Conservation (phyloP, 2,888 invertebrate genomes). For the Dryococelus australis region DNA sequence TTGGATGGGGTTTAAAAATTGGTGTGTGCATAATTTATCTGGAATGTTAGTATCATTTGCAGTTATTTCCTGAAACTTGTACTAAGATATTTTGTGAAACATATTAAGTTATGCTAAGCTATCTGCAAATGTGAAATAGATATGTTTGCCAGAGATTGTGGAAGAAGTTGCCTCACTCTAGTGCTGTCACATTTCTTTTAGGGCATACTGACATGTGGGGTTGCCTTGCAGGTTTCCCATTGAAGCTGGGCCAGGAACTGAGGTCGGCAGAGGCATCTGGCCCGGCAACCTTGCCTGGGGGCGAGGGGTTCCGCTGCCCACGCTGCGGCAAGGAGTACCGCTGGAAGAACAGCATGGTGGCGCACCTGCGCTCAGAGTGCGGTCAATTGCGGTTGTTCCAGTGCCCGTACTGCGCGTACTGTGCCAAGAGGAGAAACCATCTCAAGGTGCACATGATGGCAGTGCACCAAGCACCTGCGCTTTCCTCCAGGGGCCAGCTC, state of each 20-base stretch:
- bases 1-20: too few species aligned
- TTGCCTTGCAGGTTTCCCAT: background rate
- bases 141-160: too few species aligned
- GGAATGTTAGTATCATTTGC: too few species aligned
- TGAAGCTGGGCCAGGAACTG: background rate
- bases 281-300: background rate
- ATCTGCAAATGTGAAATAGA: too few species aligned
- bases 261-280: background rate
- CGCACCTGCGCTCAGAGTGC: slow-evolving; percentile 50
- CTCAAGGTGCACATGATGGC: slow-evolving; percentile 47
- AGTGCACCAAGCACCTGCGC: background rate
- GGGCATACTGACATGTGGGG: background rate
- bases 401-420: slow-evolving; percentile 52
- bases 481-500: background rate
- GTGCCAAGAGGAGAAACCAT: slow-evolving; percentile 48
- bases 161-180: too few species aligned
- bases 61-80: too few species aligned
- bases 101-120: too few species aligned
- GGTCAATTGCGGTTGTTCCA: slow-evolving; percentile 51
- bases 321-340: slow-evolving; percentile 45
- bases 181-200: too few species aligned
- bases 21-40: too few species aligned
- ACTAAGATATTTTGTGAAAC: too few species aligned
- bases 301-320: slow-evolving; percentile 20
- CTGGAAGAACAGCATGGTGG: slow-evolving; percentile 43